A percentile compares a stretch with the other conserved stretches of the same genome.
phyloP scores from a whole-genome alignment of 1,140 invertebrate genomes.

The Papilio glaucus region DNA sequence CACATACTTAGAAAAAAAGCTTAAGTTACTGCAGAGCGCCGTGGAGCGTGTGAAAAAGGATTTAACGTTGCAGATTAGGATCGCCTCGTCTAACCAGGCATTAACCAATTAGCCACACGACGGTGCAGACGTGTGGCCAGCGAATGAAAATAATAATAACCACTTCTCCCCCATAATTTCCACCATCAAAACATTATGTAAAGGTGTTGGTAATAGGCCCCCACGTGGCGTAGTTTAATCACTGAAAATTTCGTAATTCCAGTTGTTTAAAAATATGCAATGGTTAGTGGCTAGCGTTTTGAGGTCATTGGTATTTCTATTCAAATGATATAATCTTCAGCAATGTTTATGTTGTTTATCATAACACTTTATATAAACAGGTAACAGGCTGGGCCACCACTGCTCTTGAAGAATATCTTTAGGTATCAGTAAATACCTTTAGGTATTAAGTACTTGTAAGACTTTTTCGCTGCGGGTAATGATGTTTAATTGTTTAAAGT shows the following conservation, averaged over 20 bases:
- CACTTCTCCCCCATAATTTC: conserved; percentile 11
- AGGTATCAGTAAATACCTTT: no score
- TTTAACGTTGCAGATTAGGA: conserved; percentile 20
- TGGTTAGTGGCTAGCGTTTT: neutral
- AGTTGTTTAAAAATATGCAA: neutral
- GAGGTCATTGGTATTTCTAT: neutral
- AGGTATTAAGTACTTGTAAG: no score
- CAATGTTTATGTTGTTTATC: no score
- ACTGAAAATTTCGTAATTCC: neutral
- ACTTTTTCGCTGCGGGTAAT: no score
- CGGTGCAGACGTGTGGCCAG: neutral
- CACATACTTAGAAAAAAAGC: conserved; percentile 12
- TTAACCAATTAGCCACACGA: conserved; percentile 27
- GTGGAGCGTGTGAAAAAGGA: conserved; percentile 27
- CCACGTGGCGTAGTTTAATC: neutral
- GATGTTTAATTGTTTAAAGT: no score
- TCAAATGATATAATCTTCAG: neutral
- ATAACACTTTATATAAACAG: no score
- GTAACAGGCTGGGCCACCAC: no score
- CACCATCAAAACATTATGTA: neutral
- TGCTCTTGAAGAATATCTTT: no score
- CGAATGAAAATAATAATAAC: conserved; percentile 30
- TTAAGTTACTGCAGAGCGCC: neutral
- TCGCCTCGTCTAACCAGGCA: conserved; percentile 25
- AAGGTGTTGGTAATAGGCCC: conserved; percentile 2